These are phyloP conservation scores for Thalassaphorura encarpata DNA, from an alignment of 1,140 invertebrate genomes.

Conservation along the genomic window DNA sequence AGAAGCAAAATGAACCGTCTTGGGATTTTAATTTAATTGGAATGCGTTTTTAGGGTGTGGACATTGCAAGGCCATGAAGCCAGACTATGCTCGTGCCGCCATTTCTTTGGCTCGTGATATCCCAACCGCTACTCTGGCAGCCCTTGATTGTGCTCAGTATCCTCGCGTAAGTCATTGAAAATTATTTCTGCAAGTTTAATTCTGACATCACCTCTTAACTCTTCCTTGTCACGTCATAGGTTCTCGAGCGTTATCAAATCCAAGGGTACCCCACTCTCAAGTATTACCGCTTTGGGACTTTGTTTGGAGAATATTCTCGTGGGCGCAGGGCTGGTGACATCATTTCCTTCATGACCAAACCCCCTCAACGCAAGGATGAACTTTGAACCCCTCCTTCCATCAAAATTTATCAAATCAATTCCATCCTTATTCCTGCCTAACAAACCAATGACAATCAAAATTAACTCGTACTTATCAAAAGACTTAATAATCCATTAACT, in stretches of 20 bases:
- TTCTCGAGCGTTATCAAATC: slow-evolving; percentile 34
- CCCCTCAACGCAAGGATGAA: slow-evolving; percentile 9
- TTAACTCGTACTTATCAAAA: too few relatives aligned
- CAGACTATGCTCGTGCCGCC: slow-evolving; percentile 46
- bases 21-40: not conserved
- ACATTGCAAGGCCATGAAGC: slow-evolving; percentile 50
- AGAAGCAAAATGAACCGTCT: slow-evolving; percentile 32
- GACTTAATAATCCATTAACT: too few relatives aligned
- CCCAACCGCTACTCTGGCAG: slow-evolving; percentile 35
- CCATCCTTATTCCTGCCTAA: too few relatives aligned
- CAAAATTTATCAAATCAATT: too few relatives aligned
- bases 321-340: slow-evolving; percentile 42
- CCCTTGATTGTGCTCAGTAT: slow-evolving; percentile 34
- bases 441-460: too few relatives aligned
- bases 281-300: slow-evolving; percentile 39
- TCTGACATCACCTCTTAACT: not conserved
- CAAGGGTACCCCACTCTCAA: slow-evolving; percentile 37
- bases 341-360: slow-evolving; percentile 42
- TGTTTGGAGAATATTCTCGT: slow-evolving; percentile 40
- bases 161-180: slow-evolving; percentile 14
- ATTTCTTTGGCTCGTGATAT: slow-evolving; percentile 41
- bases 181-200: slow-evolving; percentile 10
- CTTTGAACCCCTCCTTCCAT: slow-evolving; percentile 12
- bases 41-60: slow-evolving; percentile 45
- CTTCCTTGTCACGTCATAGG: slow-evolving; percentile 8